Evolutionary conservation across 1,140 invertebrate species (phyloP), one percentile per base, ranked within the genome.

Genomic region (Palaemon carinicauda): DNA sequence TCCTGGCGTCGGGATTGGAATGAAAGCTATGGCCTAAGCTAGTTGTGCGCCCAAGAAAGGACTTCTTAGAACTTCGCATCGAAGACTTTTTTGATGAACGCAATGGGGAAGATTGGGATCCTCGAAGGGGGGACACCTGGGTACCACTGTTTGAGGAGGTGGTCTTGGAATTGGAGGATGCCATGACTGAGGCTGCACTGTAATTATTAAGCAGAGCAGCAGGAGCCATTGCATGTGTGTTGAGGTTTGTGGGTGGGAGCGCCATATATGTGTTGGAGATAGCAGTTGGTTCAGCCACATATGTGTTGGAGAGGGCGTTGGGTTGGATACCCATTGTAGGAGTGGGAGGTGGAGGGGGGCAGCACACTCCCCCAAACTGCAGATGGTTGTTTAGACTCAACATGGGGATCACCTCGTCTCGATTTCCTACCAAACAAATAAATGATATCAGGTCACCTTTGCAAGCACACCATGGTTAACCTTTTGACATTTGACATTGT

Each of bases 381-480:
- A 88, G 84, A 81, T 88, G 88, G 84, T 88, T 80, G 79, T 84
- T 88, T 82, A 88, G 88, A 86, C 80, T 86, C 82, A 88, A 88
- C 88, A 88, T 82, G 79, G 83, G 88, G 78, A 88, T 85, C 69
- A 69, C 82, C 82, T 88, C 88, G 83, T 85, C 88, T 80, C 83
- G 82, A 77, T 88, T 88, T 60, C 88, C 88, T 88, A 88, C 78
- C 88, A 86, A 88, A 88, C 82, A 86, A 85, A 86, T 80, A 78
- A 54, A 80, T 27, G 29, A 69, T 27, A 69, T 69, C 24, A 69
- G 65, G 24, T 69, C 65, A 69, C 29, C 60, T 80, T 80, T 31
- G 50, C 56, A 74, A 86, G 53, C 80, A 69, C 74, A 77, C 82
- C 65, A 53, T 33, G 51, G n/a, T 41, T 80, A 19, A 60, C 79